Percentiles rank a stretch among this genome's conserved stretches.
phyloP scores from a whole-genome alignment of 2,797 vertebrate genomes.

The Propithecus perrieri region DNA sequence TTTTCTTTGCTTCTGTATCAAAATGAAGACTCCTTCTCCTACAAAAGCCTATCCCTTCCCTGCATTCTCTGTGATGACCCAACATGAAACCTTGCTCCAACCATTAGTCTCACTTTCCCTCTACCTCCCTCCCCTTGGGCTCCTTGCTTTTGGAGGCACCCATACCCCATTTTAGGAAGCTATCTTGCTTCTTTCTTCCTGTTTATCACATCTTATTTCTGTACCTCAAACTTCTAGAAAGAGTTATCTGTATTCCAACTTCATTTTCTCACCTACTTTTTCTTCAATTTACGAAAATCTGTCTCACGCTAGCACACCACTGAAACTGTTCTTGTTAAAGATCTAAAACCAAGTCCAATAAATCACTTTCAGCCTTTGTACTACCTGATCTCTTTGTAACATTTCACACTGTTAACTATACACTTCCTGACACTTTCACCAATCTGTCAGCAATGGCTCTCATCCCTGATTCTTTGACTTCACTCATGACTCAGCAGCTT shows the following conservation, averaged over 20 bases:
- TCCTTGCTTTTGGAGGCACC: not conserved
- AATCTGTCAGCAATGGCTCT: not conserved
- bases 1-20: not conserved
- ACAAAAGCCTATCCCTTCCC: not conserved
- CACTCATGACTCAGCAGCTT: not conserved
- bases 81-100: not conserved
- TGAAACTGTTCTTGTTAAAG: not conserved
- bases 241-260: not conserved
- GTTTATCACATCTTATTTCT: not conserved
- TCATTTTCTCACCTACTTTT: not conserved
- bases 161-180: not conserved
- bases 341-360: not conserved
- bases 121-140: not conserved
- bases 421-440: not conserved
- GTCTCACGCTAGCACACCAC: not conserved
- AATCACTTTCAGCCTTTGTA: not conserved
- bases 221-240: not conserved
- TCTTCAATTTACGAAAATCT: conserved; percentile 1
- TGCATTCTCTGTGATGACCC: not conserved
- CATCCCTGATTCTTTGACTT: not conserved
- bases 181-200: not conserved
- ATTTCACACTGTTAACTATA: not conserved
- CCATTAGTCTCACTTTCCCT: not conserved
- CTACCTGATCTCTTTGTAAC: not conserved
- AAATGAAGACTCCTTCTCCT: not conserved